These are phyloP conservation scores for Manis javanica DNA, from an alignment of 2,797 vertebrate genomes.

Conservation along the genomic window DNA sequence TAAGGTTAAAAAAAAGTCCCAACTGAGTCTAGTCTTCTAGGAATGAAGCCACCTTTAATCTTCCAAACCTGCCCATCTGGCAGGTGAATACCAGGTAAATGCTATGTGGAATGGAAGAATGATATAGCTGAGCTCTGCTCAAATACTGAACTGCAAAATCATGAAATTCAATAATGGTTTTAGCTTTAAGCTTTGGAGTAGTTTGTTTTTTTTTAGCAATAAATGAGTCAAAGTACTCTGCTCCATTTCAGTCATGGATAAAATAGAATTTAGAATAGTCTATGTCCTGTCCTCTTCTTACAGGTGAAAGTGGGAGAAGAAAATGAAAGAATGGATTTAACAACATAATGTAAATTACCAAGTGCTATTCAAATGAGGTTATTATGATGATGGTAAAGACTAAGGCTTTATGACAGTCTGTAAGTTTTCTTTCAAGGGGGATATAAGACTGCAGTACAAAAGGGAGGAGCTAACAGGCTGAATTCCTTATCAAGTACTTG, in stretches of 20 bases:
- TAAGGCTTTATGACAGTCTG: not conserved
- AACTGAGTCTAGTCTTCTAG: not conserved
- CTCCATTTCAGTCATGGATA: not conserved
- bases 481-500: conserved; percentile 65
- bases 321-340: conserved; percentile 38
- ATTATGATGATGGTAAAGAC: not conserved
- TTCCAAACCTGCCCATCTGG: not conserved
- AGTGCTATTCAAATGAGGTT: not conserved
- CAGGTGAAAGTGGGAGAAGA: not conserved
- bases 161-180: not conserved
- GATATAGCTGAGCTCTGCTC: not conserved
- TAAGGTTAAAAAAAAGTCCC: not conserved
- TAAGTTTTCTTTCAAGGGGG: not conserved
- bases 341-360: not conserved
- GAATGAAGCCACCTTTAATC: not conserved
- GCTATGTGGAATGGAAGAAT: not conserved
- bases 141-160: not conserved
- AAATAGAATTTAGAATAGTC: not conserved
- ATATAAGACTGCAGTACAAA: not conserved
- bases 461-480: conserved; percentile 38
- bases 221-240: not conserved
- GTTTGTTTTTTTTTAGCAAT: not conserved
- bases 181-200: not conserved
- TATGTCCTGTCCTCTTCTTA: not conserved
- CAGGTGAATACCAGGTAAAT: not conserved